These are phyloP conservation scores for Aphis craccivora DNA, from an alignment of 1,140 invertebrate species.

Conservation along the genomic window DNA sequence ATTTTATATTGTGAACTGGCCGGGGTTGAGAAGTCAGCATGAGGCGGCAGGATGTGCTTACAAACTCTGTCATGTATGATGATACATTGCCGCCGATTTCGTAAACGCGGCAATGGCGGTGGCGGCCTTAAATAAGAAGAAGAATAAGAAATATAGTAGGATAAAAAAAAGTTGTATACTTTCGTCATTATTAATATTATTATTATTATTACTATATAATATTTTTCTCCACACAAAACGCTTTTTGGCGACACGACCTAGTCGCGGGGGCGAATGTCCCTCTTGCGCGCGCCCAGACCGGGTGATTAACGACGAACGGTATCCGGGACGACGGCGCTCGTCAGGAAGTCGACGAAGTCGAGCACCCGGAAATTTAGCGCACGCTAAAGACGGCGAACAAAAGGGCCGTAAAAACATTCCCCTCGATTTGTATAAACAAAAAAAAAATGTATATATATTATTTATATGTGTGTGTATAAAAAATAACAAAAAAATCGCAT, in stretches of 20 bases:
- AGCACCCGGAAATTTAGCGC: constrained; percentile 57
- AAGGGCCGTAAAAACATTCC: constrained; percentile 57
- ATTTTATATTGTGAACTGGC: background rate
- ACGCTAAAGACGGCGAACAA: constrained; percentile 57
- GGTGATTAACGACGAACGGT: constrained; percentile 56
- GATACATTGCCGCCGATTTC: background rate
- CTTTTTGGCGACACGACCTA: constrained; percentile 19
- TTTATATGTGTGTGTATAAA: background rate
- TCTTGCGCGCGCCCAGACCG: background rate
- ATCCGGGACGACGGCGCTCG: constrained; percentile 50
- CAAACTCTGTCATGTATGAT: background rate
- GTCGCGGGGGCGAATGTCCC: background rate
- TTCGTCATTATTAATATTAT: background rate
- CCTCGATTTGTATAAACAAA: constrained; percentile 57
- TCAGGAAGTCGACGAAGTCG: constrained; percentile 57
- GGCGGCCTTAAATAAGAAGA: background rate
- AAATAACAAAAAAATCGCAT: background rate
- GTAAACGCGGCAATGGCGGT: background rate
- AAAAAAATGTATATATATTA: constrained; percentile 1
- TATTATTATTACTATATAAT: background rate
- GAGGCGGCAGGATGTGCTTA: background rate
- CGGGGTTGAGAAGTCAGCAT: background rate
- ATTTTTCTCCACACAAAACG: constrained; percentile 32
- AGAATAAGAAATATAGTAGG: background rate
- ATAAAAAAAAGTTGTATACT: background rate